phyloP scores from a whole-genome alignment of 2,113 vertebrate genomes.

The Pandion haliaetus region DNA sequence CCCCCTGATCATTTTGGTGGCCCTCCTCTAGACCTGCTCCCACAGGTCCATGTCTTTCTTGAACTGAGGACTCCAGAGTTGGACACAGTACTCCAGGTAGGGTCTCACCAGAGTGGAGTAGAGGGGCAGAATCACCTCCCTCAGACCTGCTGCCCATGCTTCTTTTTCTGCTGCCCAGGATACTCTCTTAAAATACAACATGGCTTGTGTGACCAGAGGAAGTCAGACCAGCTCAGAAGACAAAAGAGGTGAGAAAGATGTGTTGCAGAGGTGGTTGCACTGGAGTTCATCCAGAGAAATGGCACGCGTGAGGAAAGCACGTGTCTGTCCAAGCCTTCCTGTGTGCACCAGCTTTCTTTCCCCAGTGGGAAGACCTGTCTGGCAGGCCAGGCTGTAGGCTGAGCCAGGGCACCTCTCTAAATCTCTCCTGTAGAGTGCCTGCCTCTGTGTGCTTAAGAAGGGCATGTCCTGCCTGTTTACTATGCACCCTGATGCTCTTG shows the following conservation, averaged over 20 bases:
- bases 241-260: not conserved
- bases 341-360: not conserved
- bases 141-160: not conserved
- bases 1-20: too few relatives aligned
- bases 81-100: too few relatives aligned
- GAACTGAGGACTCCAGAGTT: not conserved
- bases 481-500: not conserved
- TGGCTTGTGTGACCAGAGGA: not conserved
- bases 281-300: not conserved
- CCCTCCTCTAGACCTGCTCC: not conserved
- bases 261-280: not conserved
- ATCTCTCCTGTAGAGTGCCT: not conserved
- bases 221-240: not conserved
- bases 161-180: not conserved
- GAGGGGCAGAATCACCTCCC: not conserved
- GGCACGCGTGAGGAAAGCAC: rapidly evolving
- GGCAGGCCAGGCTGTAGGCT: not conserved
- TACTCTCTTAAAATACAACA: not conserved
- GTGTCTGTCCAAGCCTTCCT: not conserved
- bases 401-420: not conserved
- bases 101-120: not conserved
- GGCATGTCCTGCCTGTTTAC: not conserved
- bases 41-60: not conserved
- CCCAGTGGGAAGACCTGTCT: not conserved
- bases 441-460: not conserved